Conservation (phyloP, 2,113 vertebrate species). For the Amblyopsis rosae region DNA sequence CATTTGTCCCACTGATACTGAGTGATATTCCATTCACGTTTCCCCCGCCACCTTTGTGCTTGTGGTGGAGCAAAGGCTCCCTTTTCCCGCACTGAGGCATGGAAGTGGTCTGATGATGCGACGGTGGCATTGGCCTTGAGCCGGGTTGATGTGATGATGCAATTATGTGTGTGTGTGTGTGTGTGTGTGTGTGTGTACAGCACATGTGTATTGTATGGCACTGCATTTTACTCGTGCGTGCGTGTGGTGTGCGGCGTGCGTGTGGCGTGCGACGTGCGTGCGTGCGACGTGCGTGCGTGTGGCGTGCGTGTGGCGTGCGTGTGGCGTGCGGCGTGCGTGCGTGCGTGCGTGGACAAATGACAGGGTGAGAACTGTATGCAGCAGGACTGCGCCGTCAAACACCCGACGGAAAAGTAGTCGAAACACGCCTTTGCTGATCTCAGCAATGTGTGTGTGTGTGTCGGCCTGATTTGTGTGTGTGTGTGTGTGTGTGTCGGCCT, state of each 20-base stretch:
- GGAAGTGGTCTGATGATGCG: no score
- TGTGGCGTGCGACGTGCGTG: background rate
- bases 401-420: conserved; percentile 15
- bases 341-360: conserved; percentile 1
- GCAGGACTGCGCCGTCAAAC: conserved; percentile 18
- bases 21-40: no score
- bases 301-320: conserved; percentile 2
- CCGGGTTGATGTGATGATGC: no score
- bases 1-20: background rate
- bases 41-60: no score
- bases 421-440: conserved; percentile 52
- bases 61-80: no score
- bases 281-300: background rate
- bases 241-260: background rate
- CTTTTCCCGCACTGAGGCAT: no score
- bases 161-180: background rate
- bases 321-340: no score
- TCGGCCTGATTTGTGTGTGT: conserved; percentile 24
- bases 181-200: background rate
- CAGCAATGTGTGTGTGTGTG: conserved; percentile 39
- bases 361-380: background rate
- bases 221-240: background rate
- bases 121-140: no score
- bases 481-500: background rate
- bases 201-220: background rate